Conservation (phyloP, 2,888 invertebrate genomes). For the Petrolisthes cinctipes region DNA sequence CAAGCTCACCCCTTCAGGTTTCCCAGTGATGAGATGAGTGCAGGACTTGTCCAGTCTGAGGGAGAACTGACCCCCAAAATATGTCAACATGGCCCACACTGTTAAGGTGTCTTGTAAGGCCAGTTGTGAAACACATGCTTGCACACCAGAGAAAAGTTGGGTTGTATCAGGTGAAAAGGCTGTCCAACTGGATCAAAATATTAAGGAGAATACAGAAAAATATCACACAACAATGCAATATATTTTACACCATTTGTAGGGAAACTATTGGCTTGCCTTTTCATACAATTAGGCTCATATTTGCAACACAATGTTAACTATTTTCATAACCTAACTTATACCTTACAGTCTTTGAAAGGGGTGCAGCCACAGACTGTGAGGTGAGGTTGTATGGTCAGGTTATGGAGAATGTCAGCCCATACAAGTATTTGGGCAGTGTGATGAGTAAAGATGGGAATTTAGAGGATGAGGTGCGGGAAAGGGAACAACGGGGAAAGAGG, state of each 20-base stretch:
- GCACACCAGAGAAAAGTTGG: conserved; percentile 81
- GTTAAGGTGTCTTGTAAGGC: conserved; percentile 80
- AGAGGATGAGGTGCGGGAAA: too few species aligned
- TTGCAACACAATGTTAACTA: too few species aligned
- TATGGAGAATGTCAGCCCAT: too few species aligned
- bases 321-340: too few species aligned
- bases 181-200: conserved; percentile 75
- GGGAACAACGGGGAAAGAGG: too few species aligned
- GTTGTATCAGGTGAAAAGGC: conserved; percentile 79
- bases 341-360: too few species aligned
- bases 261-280: too few species aligned
- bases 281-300: too few species aligned
- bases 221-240: not conserved
- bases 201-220: conserved; percentile 61
- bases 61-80: conserved; percentile 86
- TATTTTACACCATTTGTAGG: not conserved
- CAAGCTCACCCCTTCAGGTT: conserved; percentile 76
- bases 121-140: conserved; percentile 83
- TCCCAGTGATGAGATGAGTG: conserved; percentile 87
- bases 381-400: too few species aligned
- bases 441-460: too few species aligned
- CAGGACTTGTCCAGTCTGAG: conserved; percentile 79
- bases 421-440: too few species aligned
- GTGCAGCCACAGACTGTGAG: too few species aligned
- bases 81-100: conserved; percentile 87